Base-by-base conservation (phyloP, 2,888 invertebrate species). In the Aphrophora alni region DNA sequence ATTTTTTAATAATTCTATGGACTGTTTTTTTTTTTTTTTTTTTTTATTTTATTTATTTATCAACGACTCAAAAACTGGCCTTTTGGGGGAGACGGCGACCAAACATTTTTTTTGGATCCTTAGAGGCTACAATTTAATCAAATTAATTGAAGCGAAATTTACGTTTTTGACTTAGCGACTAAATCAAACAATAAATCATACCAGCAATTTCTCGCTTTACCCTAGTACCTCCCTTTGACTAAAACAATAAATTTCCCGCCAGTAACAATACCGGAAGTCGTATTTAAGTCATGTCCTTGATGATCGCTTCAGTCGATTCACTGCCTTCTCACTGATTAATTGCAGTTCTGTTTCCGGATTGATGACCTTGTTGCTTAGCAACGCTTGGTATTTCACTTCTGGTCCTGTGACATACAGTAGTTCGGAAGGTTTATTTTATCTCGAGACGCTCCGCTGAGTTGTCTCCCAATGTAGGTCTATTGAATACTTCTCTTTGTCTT, bases 341-440 rank as follows among this genome's bases (percentile, higher is more conserved):
- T 12, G 59, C 21, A n/a, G 21, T 21, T 59, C 59, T 59, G 21
- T 21, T 59, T 59, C 59, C 59, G 59, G 59, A 59, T 21, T 21
- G 59, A 21, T 59, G 59, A 59, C 59, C 59, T 59, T 59, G 59
- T 59, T 21, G 59, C 59, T 59, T 59, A 59, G 59, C 59, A 59
- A 59, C 59, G 59, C 44, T 44, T 44, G 8, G 2, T 59, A 14
- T 21, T 59, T 14, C 14, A 21, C 59, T 59, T 59, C 59, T 21
- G 59, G 59, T 21, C 44, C 44, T 17, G 44, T n/a, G n/a, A n/a
- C n/a, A n/a, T n/a, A n/a, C n/a, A 10, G 14, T 2, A 44, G 1
- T 44, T 12, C 44, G 44, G 33, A 33, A 33, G 10, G 21, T 21
- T 21, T 59, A 21, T n/a, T 21, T 21, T 2, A 59, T 44, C 59